Base-by-base conservation (phyloP, 2,888 invertebrate genomes). In the Agrilus cyanescens region DNA sequence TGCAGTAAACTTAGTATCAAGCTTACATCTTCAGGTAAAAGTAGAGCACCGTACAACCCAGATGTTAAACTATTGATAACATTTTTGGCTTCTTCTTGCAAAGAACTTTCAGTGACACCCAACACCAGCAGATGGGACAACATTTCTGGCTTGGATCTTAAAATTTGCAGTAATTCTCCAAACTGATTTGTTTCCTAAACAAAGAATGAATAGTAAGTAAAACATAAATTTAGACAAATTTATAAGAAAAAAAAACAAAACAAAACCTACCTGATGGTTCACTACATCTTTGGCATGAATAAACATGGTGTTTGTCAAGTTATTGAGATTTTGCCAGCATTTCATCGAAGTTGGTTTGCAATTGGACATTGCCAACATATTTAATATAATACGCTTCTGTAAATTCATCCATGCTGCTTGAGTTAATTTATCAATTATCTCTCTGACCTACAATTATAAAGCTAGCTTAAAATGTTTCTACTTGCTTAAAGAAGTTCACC, bases 391-490 rank as follows among this genome's bases (percentile, higher is more conserved):
- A 51, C 85, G 76, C 66, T 93, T 91, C 65, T 89, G 87, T 3
- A 85, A 80, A 47, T 86, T 85, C 47, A 91, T 78, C 88, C 93
- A 95, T 30, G 90, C 84, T 46, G 82, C 75, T 65, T 86, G 81
- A 18, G 76, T 74, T 36, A 82, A 64, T 45, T 71, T 68, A 48
- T 76, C 75, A 1, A 76, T 76, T 39, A 74, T 68, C 44, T 65
- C 66, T 38, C 67, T 58, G 14, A 77, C 71, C 73, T 74, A 40
- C 32, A 56, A 39, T 35, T 37, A 20, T 25, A 46, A 33, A 15
- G 25, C 43, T 33, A 14, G n/a, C 4, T 8, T 33, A 33, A 7
- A 14, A 33, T 14, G 33, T 10, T 3, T 25, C 3, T 25, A 25
- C 8, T 3, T 25, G 8, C 10, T 25, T 10, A 25, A 25, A 25